Conservation (phyloP, 2,113 vertebrate genomes). For the Heterotis niloticus region DNA sequence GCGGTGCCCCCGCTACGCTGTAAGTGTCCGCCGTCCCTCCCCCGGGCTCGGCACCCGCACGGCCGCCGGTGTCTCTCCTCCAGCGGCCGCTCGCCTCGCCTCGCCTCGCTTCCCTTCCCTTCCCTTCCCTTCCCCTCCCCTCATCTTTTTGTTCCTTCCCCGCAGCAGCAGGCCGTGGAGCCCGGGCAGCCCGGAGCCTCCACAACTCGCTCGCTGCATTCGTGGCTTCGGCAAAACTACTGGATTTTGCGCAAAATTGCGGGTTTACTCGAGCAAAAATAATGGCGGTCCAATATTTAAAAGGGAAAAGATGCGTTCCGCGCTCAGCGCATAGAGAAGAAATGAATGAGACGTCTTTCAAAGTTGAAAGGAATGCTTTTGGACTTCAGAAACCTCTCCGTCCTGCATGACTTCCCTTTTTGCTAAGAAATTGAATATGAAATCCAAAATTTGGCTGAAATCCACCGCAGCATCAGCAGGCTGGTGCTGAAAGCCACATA, state of each 20-base stretch:
- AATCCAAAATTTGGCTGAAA: too few relatives aligned
- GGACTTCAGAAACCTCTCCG: too few relatives aligned
- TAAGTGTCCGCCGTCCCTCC: constrained; percentile 47
- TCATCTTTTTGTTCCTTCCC: not conserved
- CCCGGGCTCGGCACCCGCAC: not conserved
- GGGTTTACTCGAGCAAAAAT: too few relatives aligned
- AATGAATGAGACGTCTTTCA: not conserved
- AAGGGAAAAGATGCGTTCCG: too few relatives aligned
- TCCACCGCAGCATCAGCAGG: too few relatives aligned
- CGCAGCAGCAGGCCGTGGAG: constrained; percentile 19
- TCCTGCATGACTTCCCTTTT: too few relatives aligned
- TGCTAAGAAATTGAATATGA: too few relatives aligned
- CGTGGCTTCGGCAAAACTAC: too few relatives aligned
- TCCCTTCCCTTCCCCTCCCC: too few relatives aligned
- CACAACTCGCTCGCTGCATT: not conserved
- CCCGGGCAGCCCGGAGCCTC: not conserved
- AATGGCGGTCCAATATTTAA: too few relatives aligned
- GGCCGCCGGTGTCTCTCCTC: not conserved
- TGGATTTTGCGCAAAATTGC: too few relatives aligned
- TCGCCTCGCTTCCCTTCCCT: not conserved
- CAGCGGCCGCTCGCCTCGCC: not conserved
- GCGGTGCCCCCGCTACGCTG: constrained; percentile 60
- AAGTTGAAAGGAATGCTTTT: not conserved
- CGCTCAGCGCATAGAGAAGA: not conserved
- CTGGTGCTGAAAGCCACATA: too few relatives aligned